Evolutionary conservation across 1,140 invertebrate genomes (phyloP), one percentile per base, ranked within the genome.

Genomic region (Drosophila bifasciata): DNA sequence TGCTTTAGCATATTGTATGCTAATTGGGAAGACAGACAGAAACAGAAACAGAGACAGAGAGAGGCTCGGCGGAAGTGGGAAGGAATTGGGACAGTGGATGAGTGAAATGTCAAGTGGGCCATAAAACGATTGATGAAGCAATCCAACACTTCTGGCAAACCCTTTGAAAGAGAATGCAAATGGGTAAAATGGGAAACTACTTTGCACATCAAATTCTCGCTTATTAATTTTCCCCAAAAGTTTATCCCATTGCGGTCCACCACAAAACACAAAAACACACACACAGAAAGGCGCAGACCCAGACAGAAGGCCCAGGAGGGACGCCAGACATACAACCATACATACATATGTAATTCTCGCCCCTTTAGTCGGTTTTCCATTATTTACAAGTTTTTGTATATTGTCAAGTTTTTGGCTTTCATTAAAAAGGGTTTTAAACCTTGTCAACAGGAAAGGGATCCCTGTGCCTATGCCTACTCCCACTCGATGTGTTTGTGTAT

Each of bases 361-460:
- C 53, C 55, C 45, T 53, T 57, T 49, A 75, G 60, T 85, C 49
- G 63, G 68, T 36, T 69, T 69, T 77, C 79, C 79, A 85, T 85
- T 85, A 85, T 86, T 88, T 85, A 77, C 76, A 85, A 88, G 77
- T 81, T 83, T 78, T 78, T 66, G 77, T 88, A 78, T 86, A 86
- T 88, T 86, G 83, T 86, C 83, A 86, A 69, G 78, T 77, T 76
- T 76, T 78, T 72, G 70, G 56, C 74, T 67, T 58, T 69, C 70
- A 86, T 88, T 86, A 81, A 69, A 83, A 83, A 79, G 83, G 83
- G 79, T 76, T 86, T 83, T 48, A 70, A 59, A 56, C 69, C 76
- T 77, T 86, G 81, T 85, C 81, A 81, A 86, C 83, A 67, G 43
- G 44, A 21, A 3, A 25, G 23, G 23, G 0, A n/a, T n/a, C n/a